These are phyloP conservation scores for Hylyphantes graminicola DNA, from an alignment of 1,140 invertebrate genomes.

Conservation along the genomic window DNA sequence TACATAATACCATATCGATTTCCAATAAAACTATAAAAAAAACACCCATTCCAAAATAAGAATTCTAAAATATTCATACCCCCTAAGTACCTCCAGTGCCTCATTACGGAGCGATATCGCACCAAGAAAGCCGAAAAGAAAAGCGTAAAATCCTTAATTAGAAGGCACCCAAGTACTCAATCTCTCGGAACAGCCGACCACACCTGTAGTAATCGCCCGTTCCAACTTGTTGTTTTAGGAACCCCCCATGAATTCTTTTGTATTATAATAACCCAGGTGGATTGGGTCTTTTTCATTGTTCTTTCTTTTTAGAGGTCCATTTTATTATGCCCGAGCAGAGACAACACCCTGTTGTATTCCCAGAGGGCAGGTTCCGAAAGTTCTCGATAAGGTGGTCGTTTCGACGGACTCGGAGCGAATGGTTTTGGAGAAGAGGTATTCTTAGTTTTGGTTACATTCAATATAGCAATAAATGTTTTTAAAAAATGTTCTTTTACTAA, in stretches of 20 bases:
- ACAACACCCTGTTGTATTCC: conserved; percentile 57
- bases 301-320: conserved; percentile 13
- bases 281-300: neutral
- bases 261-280: conserved; percentile 9
- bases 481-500: too few species aligned
- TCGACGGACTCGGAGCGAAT: neutral
- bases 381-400: conserved; percentile 40
- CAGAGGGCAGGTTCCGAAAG: conserved; percentile 22
- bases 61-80: too few species aligned
- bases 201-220: conserved; percentile 50
- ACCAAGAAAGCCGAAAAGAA: conserved; percentile 29
- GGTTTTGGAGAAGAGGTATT: too few species aligned
- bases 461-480: too few species aligned
- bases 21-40: too few species aligned
- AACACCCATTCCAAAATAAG: too few species aligned
- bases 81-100: neutral
- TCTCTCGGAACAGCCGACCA: conserved; percentile 36
- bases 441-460: too few species aligned
- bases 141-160: conserved; percentile 58
- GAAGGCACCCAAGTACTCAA: conserved; percentile 13
- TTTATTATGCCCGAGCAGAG: conserved; percentile 50
- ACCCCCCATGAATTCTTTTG: conserved; percentile 53
- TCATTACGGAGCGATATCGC: conserved; percentile 35
- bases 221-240: conserved; percentile 53
- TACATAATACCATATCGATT: too few species aligned